A percentile compares a stretch with the other conserved stretches of the same genome.
phyloP scores from a whole-genome alignment of 2,888 invertebrate species.

The Drosophila paranaensis region DNA sequence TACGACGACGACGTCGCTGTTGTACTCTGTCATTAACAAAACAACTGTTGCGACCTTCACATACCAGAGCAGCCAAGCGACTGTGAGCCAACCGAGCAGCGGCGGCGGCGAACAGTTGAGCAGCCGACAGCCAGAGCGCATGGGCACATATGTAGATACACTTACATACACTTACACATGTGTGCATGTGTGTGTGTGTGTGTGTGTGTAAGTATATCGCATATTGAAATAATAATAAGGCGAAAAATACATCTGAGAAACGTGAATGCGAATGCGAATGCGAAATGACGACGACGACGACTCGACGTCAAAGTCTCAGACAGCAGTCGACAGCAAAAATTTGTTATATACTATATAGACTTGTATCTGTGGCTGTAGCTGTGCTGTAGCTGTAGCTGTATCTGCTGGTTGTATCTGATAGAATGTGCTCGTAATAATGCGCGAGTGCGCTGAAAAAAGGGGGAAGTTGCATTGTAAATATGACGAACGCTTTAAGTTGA shows the following conservation, averaged over 20 bases:
- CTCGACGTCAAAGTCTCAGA: slow-evolving; percentile 71
- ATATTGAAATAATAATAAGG: slow-evolving; percentile 80
- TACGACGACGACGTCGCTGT: slow-evolving; percentile 41
- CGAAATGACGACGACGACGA: slow-evolving; percentile 45
- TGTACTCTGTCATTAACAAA: slow-evolving; percentile 84
- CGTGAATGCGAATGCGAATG: slow-evolving; percentile 73
- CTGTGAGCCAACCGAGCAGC: slow-evolving; percentile 67
- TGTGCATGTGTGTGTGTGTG: slow-evolving; percentile 12
- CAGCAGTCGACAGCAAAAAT: slow-evolving; percentile 66
- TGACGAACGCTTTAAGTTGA: slow-evolving; percentile 63
- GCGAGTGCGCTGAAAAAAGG: slow-evolving; percentile 51
- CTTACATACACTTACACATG: slow-evolving; percentile 8
- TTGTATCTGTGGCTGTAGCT: slow-evolving; percentile 27
- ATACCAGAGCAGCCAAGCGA: slow-evolving; percentile 84
- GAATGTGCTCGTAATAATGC: slow-evolving; percentile 67
- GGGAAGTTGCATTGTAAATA: slow-evolving; percentile 62
- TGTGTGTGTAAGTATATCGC: slow-evolving; percentile 42
- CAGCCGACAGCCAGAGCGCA: slow-evolving; percentile 41
- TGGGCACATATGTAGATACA: slow-evolving; percentile 49
- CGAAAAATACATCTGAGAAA: slow-evolving; percentile 75
- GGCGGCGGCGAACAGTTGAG: slow-evolving; percentile 19
- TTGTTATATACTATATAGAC: slow-evolving; percentile 61
- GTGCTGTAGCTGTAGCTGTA: slow-evolving; percentile 18
- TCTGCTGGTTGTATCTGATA: slow-evolving; percentile 63
- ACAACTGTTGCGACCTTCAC: slow-evolving; percentile 85